phyloP scores from a whole-genome alignment of 1,140 invertebrate genomes.

The Hydropsyche tenuis region DNA sequence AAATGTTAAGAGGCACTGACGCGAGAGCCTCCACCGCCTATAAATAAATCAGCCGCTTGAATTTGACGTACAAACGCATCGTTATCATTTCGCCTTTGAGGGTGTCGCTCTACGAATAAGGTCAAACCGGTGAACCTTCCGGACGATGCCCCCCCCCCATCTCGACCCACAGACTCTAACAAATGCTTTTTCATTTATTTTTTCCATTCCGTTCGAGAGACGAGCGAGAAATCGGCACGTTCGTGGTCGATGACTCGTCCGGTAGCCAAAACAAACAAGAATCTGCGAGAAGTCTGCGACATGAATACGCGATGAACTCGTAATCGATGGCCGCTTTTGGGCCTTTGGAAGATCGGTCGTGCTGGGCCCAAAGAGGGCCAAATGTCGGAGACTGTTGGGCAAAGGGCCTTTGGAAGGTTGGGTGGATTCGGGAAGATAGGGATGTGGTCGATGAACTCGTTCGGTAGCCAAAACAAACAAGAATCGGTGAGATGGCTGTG shows the following conservation, averaged over 20 bases:
- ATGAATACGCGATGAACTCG: too few relatives aligned
- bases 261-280: slow-evolving; percentile 4
- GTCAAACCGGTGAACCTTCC: not conserved
- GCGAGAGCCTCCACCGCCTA: too few relatives aligned
- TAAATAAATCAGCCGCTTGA: too few relatives aligned
- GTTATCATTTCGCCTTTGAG: not conserved
- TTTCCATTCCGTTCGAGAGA: not conserved
- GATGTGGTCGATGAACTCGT: slow-evolving; percentile 13
- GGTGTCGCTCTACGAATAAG: slow-evolving; percentile 1
- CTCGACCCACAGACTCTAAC: not conserved
- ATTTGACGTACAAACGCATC: too few relatives aligned
- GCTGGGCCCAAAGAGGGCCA: too few relatives aligned
- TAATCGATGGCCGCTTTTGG: too few relatives aligned
- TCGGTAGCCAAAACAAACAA: slow-evolving; percentile 3
- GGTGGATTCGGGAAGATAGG: too few relatives aligned
- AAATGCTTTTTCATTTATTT: not conserved
- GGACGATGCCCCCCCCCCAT: not conserved
- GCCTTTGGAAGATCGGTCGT: too few relatives aligned
- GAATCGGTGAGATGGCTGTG: not conserved
- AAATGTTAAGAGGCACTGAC: too few relatives aligned
- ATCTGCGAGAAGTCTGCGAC: too few relatives aligned
- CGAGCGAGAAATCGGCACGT: not conserved
- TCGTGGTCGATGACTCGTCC: slow-evolving; percentile 5
- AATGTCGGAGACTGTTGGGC: too few relatives aligned
- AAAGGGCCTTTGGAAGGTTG: too few relatives aligned